Conservation (phyloP, 2,888 invertebrate species). For the Chironomus tentans region DNA sequence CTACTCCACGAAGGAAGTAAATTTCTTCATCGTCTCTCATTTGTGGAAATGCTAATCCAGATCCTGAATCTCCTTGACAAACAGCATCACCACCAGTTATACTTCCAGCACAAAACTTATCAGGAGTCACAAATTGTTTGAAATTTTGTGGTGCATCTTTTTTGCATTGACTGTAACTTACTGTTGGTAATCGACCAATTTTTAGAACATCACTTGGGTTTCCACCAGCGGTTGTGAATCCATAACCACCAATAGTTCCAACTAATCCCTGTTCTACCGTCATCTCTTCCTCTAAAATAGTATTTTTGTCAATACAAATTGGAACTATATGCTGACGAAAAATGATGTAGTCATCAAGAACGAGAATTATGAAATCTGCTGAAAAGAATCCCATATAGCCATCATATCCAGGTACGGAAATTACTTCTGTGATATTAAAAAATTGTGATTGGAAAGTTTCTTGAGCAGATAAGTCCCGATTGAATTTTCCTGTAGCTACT, state of each 20-base stretch:
- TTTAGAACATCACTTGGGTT: conserved; percentile 24
- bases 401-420: conserved; percentile 6
- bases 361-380: not conserved
- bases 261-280: not conserved
- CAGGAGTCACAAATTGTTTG: conserved; percentile 31
- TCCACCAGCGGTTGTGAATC: conserved; percentile 22
- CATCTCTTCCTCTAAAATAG: not conserved
- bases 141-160: conserved; percentile 28
- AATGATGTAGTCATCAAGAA: conserved; percentile 2
- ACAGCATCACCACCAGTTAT: conserved; percentile 28
- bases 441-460: not conserved
- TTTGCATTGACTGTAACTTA: conserved; percentile 28
- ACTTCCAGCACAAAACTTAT: conserved; percentile 37
- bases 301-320: not conserved
- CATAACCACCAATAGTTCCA: conserved; percentile 28
- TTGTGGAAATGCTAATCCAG: not conserved
- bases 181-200: conserved; percentile 26
- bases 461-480: not conserved
- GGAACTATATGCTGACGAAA: conserved; percentile 5
- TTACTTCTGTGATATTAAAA: not conserved
- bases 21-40: not conserved
- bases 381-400: conserved; percentile 7
- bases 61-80: conserved; percentile 18
- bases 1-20: conserved; percentile 33
- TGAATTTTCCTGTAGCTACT: conserved; percentile 1